Evolutionary conservation across 2,113 vertebrate genomes (phyloP).

Genomic region (Blennius ocellaris): DNA sequence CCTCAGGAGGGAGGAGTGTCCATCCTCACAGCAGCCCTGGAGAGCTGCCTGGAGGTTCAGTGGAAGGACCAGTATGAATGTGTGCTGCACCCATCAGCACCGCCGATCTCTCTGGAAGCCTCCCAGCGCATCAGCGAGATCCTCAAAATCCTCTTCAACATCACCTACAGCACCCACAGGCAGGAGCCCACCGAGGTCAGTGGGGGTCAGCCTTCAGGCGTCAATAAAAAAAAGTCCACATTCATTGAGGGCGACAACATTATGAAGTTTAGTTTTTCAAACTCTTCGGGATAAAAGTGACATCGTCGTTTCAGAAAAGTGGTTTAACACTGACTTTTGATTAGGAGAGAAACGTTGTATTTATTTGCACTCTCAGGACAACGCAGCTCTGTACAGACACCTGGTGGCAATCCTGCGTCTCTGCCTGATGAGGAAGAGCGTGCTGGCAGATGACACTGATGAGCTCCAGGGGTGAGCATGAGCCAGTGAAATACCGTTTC

Average conservation of each 20-base stretch:
- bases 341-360: not conserved
- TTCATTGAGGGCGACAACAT: not conserved
- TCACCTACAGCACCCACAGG: slow-evolving; percentile 77
- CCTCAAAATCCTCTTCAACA: slow-evolving; percentile 84
- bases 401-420: slow-evolving; percentile 83
- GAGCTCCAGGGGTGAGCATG: slow-evolving; percentile 82
- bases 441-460: slow-evolving; percentile 76
- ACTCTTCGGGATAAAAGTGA: not conserved
- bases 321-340: not conserved
- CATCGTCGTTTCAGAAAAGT: not conserved
- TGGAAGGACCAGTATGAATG: slow-evolving; percentile 80
- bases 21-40: slow-evolving; percentile 76
- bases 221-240: not conserved
- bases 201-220: not conserved
- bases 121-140: slow-evolving; percentile 78
- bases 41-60: slow-evolving; percentile 75
- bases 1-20: slow-evolving; percentile 75
- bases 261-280: not conserved
- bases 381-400: slow-evolving; percentile 83
- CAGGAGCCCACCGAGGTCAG: slow-evolving; percentile 80
- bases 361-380: slow-evolving; percentile 67
- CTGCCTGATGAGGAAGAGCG: slow-evolving; percentile 80
- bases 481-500: not conserved
- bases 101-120: slow-evolving; percentile 74
- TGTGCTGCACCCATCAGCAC: slow-evolving; percentile 36